Evolutionary conservation across 2,113 vertebrate genomes (phyloP), one percentile per base, ranked within the genome.

Genomic region (Okapia johnstoni): DNA sequence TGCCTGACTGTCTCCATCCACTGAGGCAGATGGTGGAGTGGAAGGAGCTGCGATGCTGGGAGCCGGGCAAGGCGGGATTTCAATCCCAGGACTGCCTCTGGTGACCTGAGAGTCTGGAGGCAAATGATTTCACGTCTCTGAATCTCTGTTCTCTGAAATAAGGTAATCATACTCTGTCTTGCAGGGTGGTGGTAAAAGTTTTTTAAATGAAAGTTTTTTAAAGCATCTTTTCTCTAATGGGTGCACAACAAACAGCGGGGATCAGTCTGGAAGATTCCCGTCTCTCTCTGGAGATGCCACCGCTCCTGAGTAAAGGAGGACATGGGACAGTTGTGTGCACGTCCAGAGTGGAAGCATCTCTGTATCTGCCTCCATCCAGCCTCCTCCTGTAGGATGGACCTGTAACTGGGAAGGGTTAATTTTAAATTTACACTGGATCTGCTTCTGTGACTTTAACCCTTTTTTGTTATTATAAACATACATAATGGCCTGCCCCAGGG

Each of bases 1-100:
- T 19, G 33, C 60, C 7, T n/a, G 17, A 40, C 5, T 1, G 1
- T 11, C 58, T 43, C 58, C 46, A 36, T n/a, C 60, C 36, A 3
- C 5, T 4, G 58, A 21, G 33, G 30, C 2, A 15, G 46, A 10
- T 0, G 1, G 26, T 9, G 23, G 52, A 26, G 73, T 6, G n/a
- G 63, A 60, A 19, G 46, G 54, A 73, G 13, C n/a, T 30, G 21
- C 7, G 6, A 3, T 26, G 43, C 55, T 19, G 77, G 61, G 61
- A 61, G 50, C n/a, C 1, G 1, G 4, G 21, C 6, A 1, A 19
- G 10, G 13, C 1, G 1, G 2, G n/a, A 36, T 30, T 36, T 33
- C 28, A 36, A 6, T 5, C 77, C 52, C 55, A 9, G 46, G 1
- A 1, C 76, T 61, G 52, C 28, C 28, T 28, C 55, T 50, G 3